Evolutionary conservation across 2,888 invertebrate species (phyloP), one percentile per base, ranked within the genome.

Genomic region (Ophraella communa): DNA sequence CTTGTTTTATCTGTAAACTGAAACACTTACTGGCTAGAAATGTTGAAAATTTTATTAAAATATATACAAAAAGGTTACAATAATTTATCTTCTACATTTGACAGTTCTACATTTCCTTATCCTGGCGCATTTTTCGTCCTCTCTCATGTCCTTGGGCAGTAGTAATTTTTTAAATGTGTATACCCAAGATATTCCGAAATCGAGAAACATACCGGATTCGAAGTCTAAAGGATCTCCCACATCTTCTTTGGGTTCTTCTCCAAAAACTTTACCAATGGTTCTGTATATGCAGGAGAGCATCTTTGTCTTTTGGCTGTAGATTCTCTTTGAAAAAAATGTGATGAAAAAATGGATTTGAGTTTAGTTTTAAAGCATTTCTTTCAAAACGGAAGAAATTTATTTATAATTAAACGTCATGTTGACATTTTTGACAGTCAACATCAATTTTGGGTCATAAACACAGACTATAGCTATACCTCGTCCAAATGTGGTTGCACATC

Each of bases 141-240:
- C n/a, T 4, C 49, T 11, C 1, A 51, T 4, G 24, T 51, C 17
- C 17, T 27, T 24, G 5, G 49, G 49, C 18, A 51, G 2, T 17
- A 51, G 7, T 27, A 51, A 51, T 23, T 51, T 51, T 27, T 51
- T 51, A 27, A 51, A 51, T 8, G 27, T 51, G 8, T 24, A n/a
- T 5, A 51, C 10, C 49, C 49, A 51, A 8, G 49, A 24, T 24
- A 51, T 51, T 4, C 49, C 49, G 10, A 14, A 17, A 51, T 51
- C 49, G 14, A 51, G 10, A 27, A 51, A 51, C 49, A 51, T 8
- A 14, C 49, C 49, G 3, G 49, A 51, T 8, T 51, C 49, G 27
- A 51, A 51, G 17, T 51, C 49, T 14, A 51, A 17, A 3, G 49
- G 49, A 27, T 51, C 49, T 10, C 27, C 49, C 14, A 27, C 17